Conservation (phyloP, 2,797 vertebrate species). For the Rhinoraja longicauda region DNA sequence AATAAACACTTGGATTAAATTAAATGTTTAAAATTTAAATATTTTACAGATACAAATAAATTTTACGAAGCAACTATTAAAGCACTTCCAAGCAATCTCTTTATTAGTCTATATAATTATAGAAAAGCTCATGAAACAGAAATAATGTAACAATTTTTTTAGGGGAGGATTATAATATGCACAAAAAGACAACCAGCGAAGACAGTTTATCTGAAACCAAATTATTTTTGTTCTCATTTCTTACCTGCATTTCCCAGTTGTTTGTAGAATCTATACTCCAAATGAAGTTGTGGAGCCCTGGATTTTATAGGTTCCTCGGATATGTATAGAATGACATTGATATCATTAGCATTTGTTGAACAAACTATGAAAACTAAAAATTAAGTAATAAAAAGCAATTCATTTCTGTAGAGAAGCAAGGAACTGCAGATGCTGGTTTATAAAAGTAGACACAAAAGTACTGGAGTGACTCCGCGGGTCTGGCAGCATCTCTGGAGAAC, state of each 20-base stretch:
- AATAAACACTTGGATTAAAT: neutral
- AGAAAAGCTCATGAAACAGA: too few species aligned
- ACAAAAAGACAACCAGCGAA: too few species aligned
- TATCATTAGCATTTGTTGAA: neutral
- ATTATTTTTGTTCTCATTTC: conserved; percentile 24
- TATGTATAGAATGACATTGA: conserved; percentile 36
- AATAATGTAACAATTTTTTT: too few species aligned
- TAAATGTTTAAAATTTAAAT: neutral
- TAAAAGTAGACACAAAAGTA: too few species aligned
- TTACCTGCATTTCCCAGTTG: conserved; percentile 93
- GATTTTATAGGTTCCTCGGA: conserved; percentile 96
- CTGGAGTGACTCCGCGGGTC: too few species aligned
- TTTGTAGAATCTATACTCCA: conserved; percentile 98
- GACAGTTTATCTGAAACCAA: neutral
- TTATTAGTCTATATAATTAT: neutral
- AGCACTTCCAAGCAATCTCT: neutral
- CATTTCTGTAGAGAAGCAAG: neutral
- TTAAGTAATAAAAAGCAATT: neutral
- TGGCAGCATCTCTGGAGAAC: too few species aligned
- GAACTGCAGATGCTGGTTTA: too few species aligned
- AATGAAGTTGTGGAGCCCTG: conserved; percentile 88
- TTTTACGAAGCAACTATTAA: neutral
- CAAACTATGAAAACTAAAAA: neutral
- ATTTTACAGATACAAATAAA: neutral
- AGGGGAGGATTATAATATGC: too few species aligned